Conservation (phyloP, 1,140 invertebrate species). For the Belonocnema kinseyi region DNA sequence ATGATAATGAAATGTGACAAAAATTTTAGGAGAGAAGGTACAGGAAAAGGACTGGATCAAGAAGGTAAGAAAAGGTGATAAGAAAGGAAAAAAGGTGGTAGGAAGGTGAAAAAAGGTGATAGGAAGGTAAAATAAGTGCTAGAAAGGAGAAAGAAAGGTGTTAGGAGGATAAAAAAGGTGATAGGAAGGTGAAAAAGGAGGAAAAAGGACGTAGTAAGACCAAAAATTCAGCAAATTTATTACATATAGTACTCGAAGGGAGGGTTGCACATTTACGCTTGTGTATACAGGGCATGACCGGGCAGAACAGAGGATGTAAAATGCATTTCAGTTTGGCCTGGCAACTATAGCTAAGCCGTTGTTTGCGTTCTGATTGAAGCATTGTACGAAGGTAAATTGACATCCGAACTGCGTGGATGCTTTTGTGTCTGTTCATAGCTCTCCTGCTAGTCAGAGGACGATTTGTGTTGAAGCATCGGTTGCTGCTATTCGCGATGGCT, state of each 20-base stretch:
- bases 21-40: too few relatives aligned
- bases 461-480: slow-evolving; percentile 38
- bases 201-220: too few relatives aligned
- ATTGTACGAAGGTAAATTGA: slow-evolving; percentile 70
- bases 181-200: too few relatives aligned
- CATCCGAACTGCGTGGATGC: slow-evolving; percentile 60
- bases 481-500: slow-evolving; percentile 21
- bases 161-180: too few relatives aligned
- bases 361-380: slow-evolving; percentile 71
- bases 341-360: slow-evolving; percentile 53
- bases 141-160: too few relatives aligned
- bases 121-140: too few relatives aligned
- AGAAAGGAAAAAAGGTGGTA: too few relatives aligned
- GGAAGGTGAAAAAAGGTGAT: too few relatives aligned
- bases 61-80: too few relatives aligned
- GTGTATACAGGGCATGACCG: slow-evolving; percentile 37
- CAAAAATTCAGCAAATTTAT: not conserved
- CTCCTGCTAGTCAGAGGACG: slow-evolving; percentile 35
- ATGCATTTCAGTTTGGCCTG: slow-evolving; percentile 61
- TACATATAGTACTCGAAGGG: slow-evolving; percentile 29
- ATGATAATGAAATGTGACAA: too few relatives aligned
- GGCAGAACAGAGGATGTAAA: slow-evolving; percentile 59
- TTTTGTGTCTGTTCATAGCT: slow-evolving; percentile 50
- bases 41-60: too few relatives aligned
- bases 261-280: slow-evolving; percentile 27